Evolutionary conservation across 2,797 vertebrate genomes (phyloP).

Genomic region (Micrastur ruficollis): DNA sequence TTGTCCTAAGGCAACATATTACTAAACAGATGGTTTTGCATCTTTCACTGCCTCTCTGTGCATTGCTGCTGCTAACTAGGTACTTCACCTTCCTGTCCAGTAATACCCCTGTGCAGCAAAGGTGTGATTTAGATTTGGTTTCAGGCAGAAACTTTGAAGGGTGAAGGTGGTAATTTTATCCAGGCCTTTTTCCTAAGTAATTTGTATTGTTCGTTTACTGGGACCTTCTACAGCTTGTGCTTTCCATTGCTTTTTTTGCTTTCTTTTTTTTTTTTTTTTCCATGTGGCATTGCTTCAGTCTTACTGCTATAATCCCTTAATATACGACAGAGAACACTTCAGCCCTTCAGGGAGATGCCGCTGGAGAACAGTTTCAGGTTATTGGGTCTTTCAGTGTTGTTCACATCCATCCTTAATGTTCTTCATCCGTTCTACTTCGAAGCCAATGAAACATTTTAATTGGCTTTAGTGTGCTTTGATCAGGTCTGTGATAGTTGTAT

Average conservation of each 20-base stretch:
- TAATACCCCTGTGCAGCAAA: neutral
- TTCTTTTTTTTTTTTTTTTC: fast-evolving
- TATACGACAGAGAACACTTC: neutral
- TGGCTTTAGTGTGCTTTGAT: slow-evolving; percentile 9
- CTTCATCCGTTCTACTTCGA: neutral
- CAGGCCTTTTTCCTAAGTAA: neutral
- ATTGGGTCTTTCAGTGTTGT: neutral
- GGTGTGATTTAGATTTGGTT: slow-evolving; percentile 13
- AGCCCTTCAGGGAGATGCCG: neutral
- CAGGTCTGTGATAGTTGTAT: neutral
- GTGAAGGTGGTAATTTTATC: slow-evolving; percentile 23
- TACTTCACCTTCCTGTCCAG: neutral
- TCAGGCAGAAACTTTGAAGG: slow-evolving; percentile 28
- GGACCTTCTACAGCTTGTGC: neutral
- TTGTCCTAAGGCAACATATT: slow-evolving; percentile 21
- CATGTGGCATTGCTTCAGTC: neutral
- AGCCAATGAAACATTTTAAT: neutral
- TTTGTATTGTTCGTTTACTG: slow-evolving; percentile 4
- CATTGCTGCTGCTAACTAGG: neutral
- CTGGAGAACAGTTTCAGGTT: neutral
- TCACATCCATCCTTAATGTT: neutral
- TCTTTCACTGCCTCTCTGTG: neutral
- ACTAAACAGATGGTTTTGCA: neutral
- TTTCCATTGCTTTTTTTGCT: neutral
- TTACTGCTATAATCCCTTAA: neutral